phyloP scores from a whole-genome alignment of 35 echinoderm and acorn worm species.

The Nesometra sesokonis region DNA sequence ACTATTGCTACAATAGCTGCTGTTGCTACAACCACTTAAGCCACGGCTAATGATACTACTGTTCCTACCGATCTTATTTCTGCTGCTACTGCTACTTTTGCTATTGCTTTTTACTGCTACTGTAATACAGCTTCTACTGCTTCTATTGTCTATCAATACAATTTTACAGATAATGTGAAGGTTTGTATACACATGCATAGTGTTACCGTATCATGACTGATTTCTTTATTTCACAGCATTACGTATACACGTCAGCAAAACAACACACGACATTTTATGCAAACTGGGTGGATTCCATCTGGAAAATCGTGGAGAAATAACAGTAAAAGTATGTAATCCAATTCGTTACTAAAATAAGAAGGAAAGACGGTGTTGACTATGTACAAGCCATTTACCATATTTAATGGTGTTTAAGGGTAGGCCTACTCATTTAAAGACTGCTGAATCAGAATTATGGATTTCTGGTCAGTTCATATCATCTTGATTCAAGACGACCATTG shows the following conservation, averaged over 20 bases:
- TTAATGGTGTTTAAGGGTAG: no score
- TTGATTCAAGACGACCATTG: no score
- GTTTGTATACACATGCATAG: not conserved
- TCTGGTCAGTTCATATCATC: no score
- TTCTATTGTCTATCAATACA: not conserved
- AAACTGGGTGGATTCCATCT: not conserved
- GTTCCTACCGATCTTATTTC: not conserved
- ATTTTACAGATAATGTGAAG: not conserved
- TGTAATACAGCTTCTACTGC: not conserved
- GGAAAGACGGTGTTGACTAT: no score
- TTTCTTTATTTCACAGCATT: not conserved
- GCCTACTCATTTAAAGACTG: no score
- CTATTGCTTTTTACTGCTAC: conserved; percentile 15
- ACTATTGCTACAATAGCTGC: conserved; percentile 11
- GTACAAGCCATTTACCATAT: no score
- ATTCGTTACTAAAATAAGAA: no score
- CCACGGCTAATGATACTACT: not conserved
- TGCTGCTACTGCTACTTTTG: conserved; percentile 13
- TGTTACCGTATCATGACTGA: not conserved
- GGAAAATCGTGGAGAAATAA: not conserved
- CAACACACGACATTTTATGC: not conserved
- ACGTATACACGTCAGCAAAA: not conserved
- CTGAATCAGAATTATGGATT: no score
- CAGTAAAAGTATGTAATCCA: not conserved
- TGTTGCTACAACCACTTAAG: not conserved